Percentiles rank a stretch among this genome's conserved stretches.
Evolutionary conservation across 2,888 invertebrate genomes (phyloP).

Genomic region (Phania funesta): DNA sequence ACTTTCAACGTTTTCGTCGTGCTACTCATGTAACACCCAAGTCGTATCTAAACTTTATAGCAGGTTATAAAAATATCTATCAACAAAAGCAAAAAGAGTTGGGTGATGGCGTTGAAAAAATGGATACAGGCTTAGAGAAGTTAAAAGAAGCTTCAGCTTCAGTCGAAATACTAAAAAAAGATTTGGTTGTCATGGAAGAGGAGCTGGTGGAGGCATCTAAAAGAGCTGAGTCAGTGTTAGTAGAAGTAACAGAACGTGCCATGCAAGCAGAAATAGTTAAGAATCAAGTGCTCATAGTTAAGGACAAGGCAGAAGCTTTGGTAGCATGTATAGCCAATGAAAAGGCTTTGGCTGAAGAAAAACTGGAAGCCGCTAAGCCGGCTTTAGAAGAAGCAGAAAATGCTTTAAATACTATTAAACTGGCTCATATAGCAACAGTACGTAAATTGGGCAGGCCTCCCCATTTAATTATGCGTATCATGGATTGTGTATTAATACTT

Average conservation of each 20-base stretch:
- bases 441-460: constrained; percentile 97
- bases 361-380: constrained; percentile 96
- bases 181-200: constrained; percentile 96
- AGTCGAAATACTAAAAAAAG: constrained; percentile 94
- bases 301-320: constrained; percentile 95
- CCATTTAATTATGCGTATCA: constrained; percentile 97
- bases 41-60: constrained; percentile 96
- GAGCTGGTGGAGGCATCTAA: constrained; percentile 95
- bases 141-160: constrained; percentile 96
- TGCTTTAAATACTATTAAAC: constrained; percentile 97
- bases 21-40: constrained; percentile 98
- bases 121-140: constrained; percentile 97
- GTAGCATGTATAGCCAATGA: constrained; percentile 93
- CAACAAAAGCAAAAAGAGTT: constrained; percentile 93
- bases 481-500: constrained; percentile 96
- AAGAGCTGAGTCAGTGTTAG: constrained; percentile 92
- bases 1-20: constrained; percentile 94
- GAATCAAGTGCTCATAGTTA: constrained; percentile 96
- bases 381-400: constrained; percentile 97
- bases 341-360: constrained; percentile 94
- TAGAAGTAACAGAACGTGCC: constrained; percentile 95
- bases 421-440: constrained; percentile 97
- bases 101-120: constrained; percentile 92
- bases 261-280: constrained; percentile 97
- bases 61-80: constrained; percentile 97